Evolutionary conservation across 2,888 invertebrate genomes (phyloP), one percentile per base, ranked within the genome.

Genomic region (Leucozona laternaria): DNA sequence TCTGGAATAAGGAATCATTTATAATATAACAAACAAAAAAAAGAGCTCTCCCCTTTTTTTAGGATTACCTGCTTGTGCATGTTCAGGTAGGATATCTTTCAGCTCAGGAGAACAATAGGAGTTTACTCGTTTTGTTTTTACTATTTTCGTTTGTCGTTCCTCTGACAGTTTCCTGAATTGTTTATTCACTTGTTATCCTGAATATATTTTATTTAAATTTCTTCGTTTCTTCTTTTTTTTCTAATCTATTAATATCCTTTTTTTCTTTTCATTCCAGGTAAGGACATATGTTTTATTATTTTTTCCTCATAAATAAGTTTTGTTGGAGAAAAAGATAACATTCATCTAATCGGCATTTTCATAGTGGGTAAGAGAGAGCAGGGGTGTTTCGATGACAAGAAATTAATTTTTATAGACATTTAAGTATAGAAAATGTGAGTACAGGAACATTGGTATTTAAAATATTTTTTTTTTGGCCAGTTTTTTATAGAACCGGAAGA

Each of bases 141-240:
- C 17, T 28, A 28, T 73, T 37, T 73, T 78, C 48, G 68, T 77
- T 22, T 22, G 15, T 37, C 34, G 11, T 34, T 34, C 11, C 11
- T 34, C 37, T 85, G 85, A 77, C 81, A 62, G 75, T 81, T 85
- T 85, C 85, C 85, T 85, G 85, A 85, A 85, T 79, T 76, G 71
- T 76, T 84, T 76, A 84, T 81, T 85, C 77, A 73, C 66, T 68
- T 53, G 68, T 68, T 53, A 68, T 68, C 53, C 68, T 66, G 66
- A 68, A 68, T 53, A 53, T 40, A 53, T 25, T 53, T 66, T 48
- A 66, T 66, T 66, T 66, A 28, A 66, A 66, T 66, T 37, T 66
- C 5, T 28, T 45, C 40, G n/a, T 45, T 13, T 40, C 55, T 25
- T 34, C 17, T 40, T 20, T 53, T 53, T 8, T 66, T 43, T 60